Conservation (phyloP, 2,113 vertebrate genomes). For the Ceyx margarethae region DNA sequence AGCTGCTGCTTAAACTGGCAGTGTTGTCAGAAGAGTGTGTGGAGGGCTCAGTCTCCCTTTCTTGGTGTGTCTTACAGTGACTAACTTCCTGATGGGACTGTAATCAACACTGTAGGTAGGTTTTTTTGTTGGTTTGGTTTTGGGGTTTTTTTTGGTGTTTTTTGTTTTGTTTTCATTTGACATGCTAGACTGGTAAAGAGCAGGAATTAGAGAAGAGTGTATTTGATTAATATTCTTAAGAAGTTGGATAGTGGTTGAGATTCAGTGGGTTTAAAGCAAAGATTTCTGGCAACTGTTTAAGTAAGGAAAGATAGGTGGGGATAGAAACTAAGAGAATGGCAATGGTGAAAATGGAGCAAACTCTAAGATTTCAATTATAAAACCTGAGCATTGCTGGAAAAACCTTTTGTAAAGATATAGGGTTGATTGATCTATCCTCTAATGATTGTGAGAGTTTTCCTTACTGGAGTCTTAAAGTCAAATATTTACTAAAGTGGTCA, state of each 20-base stretch:
- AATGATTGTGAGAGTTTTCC: not conserved
- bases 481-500: not conserved
- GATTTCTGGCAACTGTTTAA: not conserved
- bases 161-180: not conserved
- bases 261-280: not conserved
- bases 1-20: not conserved
- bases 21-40: not conserved
- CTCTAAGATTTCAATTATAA: not conserved
- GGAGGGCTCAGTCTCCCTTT: not conserved
- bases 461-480: not conserved
- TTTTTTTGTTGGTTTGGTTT: not conserved
- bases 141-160: not conserved
- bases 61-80: not conserved
- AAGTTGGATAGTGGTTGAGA: not conserved
- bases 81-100: not conserved
- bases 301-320: not conserved
- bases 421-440: not conserved
- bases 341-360: not conserved
- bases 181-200: not conserved
- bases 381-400: not conserved
- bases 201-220: not conserved
- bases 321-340: not conserved
- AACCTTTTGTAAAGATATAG: not conserved
- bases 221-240: not conserved
- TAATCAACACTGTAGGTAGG: not conserved